Percentiles rank a stretch among this genome's conserved stretches.
These are phyloP conservation scores for Mesorhabditis spiculigera DNA, from an alignment of 2,888 invertebrate genomes.

Conservation along the genomic window DNA sequence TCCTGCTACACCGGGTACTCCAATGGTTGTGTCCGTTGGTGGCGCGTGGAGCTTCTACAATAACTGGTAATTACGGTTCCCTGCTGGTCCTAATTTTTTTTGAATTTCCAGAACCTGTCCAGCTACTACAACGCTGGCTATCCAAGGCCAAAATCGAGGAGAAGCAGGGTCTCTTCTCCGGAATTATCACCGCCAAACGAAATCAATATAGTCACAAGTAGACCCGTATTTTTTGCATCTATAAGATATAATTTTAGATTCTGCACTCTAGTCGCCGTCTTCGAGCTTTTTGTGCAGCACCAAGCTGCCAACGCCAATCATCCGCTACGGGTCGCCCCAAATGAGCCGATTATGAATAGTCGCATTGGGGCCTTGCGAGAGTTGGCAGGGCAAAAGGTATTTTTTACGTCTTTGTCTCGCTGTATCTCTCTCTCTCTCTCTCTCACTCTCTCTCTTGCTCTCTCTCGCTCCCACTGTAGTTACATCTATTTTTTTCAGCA, in stretches of 20 bases:
- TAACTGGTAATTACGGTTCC: no score
- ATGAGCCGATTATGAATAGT: constrained; percentile 44
- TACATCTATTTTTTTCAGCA: constrained; percentile 18
- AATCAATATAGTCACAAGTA: constrained; percentile 33
- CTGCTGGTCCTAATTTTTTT: no score
- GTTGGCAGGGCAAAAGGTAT: constrained; percentile 30
- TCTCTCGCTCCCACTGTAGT: not conserved
- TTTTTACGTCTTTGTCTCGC: not conserved
- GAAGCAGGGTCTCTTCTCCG: constrained; percentile 23
- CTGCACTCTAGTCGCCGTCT: constrained; percentile 37
- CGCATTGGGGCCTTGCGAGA: constrained; percentile 43
- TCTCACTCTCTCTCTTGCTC: not conserved
- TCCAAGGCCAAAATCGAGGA: constrained; percentile 24
- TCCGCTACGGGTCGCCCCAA: constrained; percentile 16
- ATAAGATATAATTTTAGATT: constrained; percentile 30
- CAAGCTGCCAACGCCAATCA: constrained; percentile 23
- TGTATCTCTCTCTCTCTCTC: not conserved
- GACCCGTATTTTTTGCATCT: constrained; percentile 9
- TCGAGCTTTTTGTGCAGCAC: constrained; percentile 43
- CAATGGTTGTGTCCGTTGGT: constrained; percentile 18
- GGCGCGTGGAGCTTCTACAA: no score
- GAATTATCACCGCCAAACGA: constrained; percentile 29
- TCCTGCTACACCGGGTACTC: constrained; percentile 30
- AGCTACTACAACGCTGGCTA: not conserved
- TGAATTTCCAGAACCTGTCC: not conserved